phyloP scores from a whole-genome alignment of 2,888 invertebrate species.

The Platycheirus albimanus region DNA sequence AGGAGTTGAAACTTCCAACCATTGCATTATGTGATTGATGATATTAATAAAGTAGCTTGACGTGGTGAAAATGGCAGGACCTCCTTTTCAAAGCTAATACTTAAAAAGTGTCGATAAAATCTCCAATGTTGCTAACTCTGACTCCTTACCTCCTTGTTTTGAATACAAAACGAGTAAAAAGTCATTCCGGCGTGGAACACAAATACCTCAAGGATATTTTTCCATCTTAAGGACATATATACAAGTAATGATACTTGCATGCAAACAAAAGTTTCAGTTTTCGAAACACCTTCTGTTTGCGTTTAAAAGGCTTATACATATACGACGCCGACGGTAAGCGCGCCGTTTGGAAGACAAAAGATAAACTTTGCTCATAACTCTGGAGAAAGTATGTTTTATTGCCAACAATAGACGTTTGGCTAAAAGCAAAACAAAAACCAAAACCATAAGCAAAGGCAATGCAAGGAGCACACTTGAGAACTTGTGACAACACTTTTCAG shows the following conservation, averaged over 20 bases:
- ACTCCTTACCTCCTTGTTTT: not conserved
- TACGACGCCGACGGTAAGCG: too few relatives aligned
- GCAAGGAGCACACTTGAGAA: slow-evolving; percentile 6
- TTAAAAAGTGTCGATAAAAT: slow-evolving; percentile 23
- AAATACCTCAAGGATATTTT: slow-evolving; percentile 40
- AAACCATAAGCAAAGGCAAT: not conserved
- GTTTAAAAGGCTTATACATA: slow-evolving; percentile 51
- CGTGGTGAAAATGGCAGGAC: not conserved
- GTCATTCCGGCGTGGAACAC: slow-evolving; percentile 14
- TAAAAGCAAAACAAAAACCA: too few relatives aligned
- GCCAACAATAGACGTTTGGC: slow-evolving; percentile 54
- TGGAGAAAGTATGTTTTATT: slow-evolving; percentile 42
- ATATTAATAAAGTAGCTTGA: slow-evolving; percentile 17
- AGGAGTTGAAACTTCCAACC: not conserved
- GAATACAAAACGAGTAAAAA: slow-evolving; percentile 11
- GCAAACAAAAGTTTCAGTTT: slow-evolving; percentile 38
- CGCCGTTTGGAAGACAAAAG: slow-evolving; percentile 48
- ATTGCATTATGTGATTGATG: slow-evolving; percentile 35
- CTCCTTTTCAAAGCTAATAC: not conserved
- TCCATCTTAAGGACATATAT: slow-evolving; percentile 28
- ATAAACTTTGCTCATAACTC: slow-evolving; percentile 63
- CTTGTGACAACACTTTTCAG: slow-evolving; percentile 56
- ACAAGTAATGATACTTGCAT: slow-evolving; percentile 10
- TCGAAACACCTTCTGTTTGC: slow-evolving; percentile 54
- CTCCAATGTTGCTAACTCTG: not conserved